Percentiles rank a stretch among this genome's conserved stretches.
Evolutionary conservation across 2,113 vertebrate species (phyloP).

Genomic region (Irena cyanogastra): DNA sequence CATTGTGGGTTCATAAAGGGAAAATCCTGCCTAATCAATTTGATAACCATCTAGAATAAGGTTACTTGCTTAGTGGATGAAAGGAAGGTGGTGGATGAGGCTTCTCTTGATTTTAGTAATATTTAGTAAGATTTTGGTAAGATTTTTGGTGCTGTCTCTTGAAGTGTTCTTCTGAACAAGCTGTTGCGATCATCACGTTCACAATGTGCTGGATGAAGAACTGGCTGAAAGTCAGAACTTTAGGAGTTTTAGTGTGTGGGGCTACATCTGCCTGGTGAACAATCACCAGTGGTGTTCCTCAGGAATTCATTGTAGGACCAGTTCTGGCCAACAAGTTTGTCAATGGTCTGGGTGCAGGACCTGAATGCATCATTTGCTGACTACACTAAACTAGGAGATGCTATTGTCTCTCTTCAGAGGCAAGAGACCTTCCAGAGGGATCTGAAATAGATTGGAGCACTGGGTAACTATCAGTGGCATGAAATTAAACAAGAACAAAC

Average conservation of each 20-base stretch:
- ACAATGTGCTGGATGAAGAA: background rate
- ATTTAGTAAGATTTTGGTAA: background rate
- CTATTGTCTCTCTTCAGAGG: background rate
- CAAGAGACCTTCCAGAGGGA: background rate
- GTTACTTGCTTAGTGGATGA: background rate
- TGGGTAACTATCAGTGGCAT: rapidly evolving
- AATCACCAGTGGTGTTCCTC: rapidly evolving
- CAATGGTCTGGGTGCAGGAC: background rate
- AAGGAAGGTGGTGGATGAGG: background rate
- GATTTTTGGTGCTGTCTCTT: background rate
- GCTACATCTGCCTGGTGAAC: background rate
- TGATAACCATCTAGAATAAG: background rate
- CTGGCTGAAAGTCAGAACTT: rapidly evolving
- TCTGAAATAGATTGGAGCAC: background rate
- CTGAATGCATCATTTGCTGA: background rate
- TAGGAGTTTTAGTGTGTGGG: rapidly evolving
- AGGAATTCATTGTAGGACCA: background rate
- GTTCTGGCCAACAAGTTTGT: background rate
- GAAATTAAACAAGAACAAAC: background rate
- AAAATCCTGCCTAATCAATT: background rate
- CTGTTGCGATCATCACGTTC: background rate
- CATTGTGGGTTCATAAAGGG: background rate
- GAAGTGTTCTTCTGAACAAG: background rate
- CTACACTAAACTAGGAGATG: rapidly evolving
- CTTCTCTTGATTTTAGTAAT: background rate